Conservation (phyloP, 1,140 invertebrate genomes). For the Manduca sexta region DNA sequence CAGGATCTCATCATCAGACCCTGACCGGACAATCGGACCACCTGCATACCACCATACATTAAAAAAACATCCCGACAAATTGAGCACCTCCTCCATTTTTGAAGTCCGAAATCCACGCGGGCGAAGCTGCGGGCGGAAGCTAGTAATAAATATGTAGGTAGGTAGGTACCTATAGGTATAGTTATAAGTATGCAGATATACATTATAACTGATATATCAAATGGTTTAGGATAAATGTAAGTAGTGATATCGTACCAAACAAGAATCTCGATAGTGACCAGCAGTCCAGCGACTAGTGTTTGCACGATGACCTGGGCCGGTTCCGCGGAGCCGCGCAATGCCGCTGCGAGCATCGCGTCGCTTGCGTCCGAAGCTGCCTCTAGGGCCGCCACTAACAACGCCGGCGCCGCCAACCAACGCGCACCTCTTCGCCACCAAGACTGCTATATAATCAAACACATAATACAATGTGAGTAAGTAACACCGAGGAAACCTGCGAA, state of each 20-base stretch:
- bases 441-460: slow-evolving; percentile 28
- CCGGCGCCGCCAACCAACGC: slow-evolving; percentile 53
- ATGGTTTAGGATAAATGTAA: neutral
- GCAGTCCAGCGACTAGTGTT: slow-evolving; percentile 35
- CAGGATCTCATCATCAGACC: too few species aligned
- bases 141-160: too few species aligned
- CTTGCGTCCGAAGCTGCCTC: slow-evolving; percentile 51
- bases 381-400: slow-evolving; percentile 47
- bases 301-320: slow-evolving; percentile 31
- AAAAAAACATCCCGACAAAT: too few species aligned
- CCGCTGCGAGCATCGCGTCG: slow-evolving; percentile 43
- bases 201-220: too few species aligned
- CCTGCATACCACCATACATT: too few species aligned
- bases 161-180: neutral
- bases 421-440: slow-evolving; percentile 55
- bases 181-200: neutral
- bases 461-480: too few species aligned
- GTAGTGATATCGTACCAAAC: slow-evolving; percentile 40
- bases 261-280: slow-evolving; percentile 55
- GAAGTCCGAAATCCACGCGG: too few species aligned
- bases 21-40: too few species aligned
- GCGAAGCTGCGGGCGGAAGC: too few species aligned
- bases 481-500: too few species aligned
- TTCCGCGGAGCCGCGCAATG: slow-evolving; percentile 34
- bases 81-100: too few species aligned